Evolutionary conservation across 2,888 invertebrate genomes (phyloP).

Genomic region (Crocallis elinguaria): DNA sequence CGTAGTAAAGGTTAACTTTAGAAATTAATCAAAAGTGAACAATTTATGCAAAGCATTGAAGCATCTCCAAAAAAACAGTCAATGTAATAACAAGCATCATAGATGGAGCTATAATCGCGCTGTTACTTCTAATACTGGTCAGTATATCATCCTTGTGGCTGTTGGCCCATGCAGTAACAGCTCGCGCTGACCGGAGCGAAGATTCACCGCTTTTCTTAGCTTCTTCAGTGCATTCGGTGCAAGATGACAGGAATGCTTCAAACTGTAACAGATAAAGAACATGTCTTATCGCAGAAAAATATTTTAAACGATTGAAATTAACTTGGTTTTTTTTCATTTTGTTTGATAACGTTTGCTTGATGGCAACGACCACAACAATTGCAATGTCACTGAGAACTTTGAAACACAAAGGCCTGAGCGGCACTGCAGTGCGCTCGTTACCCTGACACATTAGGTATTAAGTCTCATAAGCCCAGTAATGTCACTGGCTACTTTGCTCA

Average conservation of each 20-base stretch:
- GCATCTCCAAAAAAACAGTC: conserved; percentile 12
- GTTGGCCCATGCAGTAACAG: conserved; percentile 56
- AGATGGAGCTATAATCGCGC: conserved; percentile 45
- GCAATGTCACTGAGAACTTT: no score
- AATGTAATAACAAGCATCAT: conserved; percentile 33
- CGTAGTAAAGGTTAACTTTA: no score
- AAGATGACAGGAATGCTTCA: conserved; percentile 59
- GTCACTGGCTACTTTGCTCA: no score
- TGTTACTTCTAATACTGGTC: conserved; percentile 47
- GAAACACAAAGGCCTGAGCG: no score
- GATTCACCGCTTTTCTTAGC: conserved; percentile 45
- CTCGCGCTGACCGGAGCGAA: conserved; percentile 46
- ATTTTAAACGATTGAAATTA: no score
- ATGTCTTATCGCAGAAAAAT: not conserved
- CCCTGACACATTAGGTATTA: no score
- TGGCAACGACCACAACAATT: no score
- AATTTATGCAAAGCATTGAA: conserved; percentile 18
- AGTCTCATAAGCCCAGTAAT: no score
- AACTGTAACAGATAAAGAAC: conserved; percentile 53
- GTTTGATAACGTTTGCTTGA: no score
- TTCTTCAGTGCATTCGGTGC: conserved; percentile 54
- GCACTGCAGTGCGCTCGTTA: no score
- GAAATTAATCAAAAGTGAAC: no score
- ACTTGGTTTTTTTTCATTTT: no score
- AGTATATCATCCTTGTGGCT: conserved; percentile 59